Evolutionary conservation across 2,888 invertebrate genomes (phyloP).

Genomic region (Synanthedon andrenaeformis): DNA sequence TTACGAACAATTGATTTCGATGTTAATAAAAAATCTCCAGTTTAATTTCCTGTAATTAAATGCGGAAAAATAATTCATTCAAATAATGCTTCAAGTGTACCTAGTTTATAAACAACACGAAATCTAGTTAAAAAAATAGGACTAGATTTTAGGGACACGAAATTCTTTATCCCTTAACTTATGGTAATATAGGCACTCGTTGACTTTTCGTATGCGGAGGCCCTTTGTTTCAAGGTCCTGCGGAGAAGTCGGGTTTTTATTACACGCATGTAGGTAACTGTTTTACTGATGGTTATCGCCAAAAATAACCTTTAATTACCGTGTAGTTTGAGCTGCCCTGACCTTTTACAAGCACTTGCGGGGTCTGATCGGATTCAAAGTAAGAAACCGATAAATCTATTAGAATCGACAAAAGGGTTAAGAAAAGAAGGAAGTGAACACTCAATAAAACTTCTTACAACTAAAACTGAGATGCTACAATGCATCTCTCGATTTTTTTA

Average conservation of each 20-base stretch:
- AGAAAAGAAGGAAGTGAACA: too few relatives aligned
- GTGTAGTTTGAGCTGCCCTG: conserved; percentile 63
- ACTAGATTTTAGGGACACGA: neutral
- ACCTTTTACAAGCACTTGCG: conserved; percentile 57
- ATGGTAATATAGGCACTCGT: conserved; percentile 25
- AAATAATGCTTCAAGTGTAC: too few relatives aligned
- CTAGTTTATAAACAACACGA: too few relatives aligned
- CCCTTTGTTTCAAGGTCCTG: conserved; percentile 46
- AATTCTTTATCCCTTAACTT: neutral
- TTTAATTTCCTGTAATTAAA: neutral
- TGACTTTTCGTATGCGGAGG: conserved; percentile 25
- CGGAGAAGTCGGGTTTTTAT: conserved; percentile 56
- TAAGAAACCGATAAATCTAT: neutral
- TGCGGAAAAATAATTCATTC: too few relatives aligned
- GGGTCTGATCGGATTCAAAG: conserved; percentile 19
- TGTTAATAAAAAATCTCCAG: neutral
- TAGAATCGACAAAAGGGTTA: neutral
- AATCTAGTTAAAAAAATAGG: too few relatives aligned
- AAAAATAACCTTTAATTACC: conserved; percentile 71
- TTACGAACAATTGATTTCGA: neutral
- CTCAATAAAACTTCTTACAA: too few relatives aligned
- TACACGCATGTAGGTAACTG: conserved; percentile 60
- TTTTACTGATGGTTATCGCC: conserved; percentile 67
- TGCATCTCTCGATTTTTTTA: too few relatives aligned
- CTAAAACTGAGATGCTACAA: too few relatives aligned